These are phyloP conservation scores for Simalia tracyae DNA, from an alignment of 2,797 vertebrate species.

Conservation along the genomic window DNA sequence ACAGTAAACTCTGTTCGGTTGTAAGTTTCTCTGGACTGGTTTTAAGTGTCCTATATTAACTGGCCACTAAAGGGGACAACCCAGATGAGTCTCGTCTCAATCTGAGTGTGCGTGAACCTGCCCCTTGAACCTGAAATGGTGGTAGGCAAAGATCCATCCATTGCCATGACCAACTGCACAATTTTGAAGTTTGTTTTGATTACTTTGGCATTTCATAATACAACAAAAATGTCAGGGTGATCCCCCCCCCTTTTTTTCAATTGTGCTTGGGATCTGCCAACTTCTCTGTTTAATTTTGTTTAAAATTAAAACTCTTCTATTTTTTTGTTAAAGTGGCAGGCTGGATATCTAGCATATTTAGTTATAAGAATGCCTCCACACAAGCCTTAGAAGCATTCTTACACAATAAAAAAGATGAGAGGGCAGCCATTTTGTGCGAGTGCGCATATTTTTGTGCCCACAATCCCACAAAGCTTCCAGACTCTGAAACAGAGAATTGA, in stretches of 20 bases:
- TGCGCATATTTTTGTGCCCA: not conserved
- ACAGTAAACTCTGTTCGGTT: fast-evolving
- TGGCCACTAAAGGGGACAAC: not conserved
- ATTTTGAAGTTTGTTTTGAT: not conserved
- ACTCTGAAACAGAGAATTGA: not conserved
- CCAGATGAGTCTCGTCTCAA: too few species aligned
- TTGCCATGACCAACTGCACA: not conserved
- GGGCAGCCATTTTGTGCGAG: not conserved
- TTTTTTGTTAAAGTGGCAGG: not conserved
- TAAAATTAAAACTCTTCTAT: not conserved
- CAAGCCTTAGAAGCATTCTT: too few species aligned
- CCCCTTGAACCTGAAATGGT: not conserved
- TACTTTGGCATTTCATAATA: not conserved
- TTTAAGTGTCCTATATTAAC: not conserved
- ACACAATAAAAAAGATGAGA: not conserved
- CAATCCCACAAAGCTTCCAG: not conserved
- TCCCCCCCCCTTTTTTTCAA: not conserved
- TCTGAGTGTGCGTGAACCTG: not conserved
- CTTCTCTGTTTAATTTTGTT: not conserved
- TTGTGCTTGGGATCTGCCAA: not conserved
- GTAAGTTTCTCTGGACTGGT: not conserved
- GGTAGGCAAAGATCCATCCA: not conserved
- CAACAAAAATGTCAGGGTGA: not conserved
- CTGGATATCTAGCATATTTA: not conserved
- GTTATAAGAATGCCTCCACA: too few species aligned